Evolutionary conservation across 2,113 vertebrate genomes (phyloP).

Genomic region (Myodes glareolus): DNA sequence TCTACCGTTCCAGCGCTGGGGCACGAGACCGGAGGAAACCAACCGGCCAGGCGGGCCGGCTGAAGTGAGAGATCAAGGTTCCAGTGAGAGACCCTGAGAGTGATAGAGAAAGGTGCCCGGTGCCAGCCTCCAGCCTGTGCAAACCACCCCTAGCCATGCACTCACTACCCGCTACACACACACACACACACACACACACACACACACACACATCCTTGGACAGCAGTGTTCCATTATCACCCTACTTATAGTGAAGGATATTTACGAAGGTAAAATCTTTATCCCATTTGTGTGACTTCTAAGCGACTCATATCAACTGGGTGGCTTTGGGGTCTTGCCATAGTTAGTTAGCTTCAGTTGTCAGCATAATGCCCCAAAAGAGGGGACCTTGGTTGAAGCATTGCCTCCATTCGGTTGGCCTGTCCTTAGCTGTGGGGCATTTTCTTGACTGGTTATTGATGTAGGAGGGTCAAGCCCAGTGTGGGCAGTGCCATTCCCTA

Average conservation of each 20-base stretch:
- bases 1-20: too few relatives aligned
- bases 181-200: neutral
- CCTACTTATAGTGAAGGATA: neutral
- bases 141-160: neutral
- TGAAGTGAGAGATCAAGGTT: neutral
- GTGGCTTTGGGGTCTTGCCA: neutral
- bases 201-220: neutral
- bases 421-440: neutral
- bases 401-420: neutral
- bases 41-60: neutral
- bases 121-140: neutral
- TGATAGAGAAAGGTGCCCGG: neutral
- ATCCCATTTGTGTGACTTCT: neutral
- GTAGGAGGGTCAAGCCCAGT: neutral
- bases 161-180: neutral
- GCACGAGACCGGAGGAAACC: neutral
- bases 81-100: neutral
- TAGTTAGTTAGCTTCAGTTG: neutral
- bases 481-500: neutral
- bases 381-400: neutral
- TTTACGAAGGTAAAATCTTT: neutral
- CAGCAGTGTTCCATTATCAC: neutral
- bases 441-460: neutral
- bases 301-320: neutral
- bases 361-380: neutral